Evolutionary conservation across 2,888 invertebrate species (phyloP).

Genomic region (Eudemis profundana): DNA sequence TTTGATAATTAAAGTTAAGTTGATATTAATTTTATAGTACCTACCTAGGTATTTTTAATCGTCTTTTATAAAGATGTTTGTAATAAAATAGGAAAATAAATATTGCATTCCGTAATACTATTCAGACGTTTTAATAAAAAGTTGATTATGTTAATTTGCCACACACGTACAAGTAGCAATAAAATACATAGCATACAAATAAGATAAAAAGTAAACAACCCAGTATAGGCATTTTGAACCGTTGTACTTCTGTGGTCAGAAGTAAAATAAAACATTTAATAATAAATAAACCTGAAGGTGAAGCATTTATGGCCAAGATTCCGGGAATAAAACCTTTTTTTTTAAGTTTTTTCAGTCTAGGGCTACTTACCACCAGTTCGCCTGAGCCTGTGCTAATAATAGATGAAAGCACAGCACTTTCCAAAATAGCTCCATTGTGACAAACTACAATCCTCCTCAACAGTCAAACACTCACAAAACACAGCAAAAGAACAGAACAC

Average conservation of each 20-base stretch:
- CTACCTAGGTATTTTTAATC: too few species aligned
- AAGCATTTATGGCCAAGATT: conserved; percentile 31
- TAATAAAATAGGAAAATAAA: too few species aligned
- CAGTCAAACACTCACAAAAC: conserved; percentile 56
- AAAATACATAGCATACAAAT: background rate
- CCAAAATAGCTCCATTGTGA: conserved; percentile 77
- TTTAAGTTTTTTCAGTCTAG: conserved; percentile 28
- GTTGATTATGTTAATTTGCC: conserved; percentile 9
- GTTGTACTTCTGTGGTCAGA: conserved; percentile 14
- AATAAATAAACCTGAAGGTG: conserved; percentile 19
- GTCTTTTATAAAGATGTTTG: too few species aligned
- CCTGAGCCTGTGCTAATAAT: conserved; percentile 69
- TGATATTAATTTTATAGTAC: too few species aligned
- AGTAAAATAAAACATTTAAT: conserved; percentile 32
- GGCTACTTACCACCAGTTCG: conserved; percentile 79
- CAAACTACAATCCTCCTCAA: conserved; percentile 48
- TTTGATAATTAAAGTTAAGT: too few species aligned
- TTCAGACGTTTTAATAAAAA: too few species aligned
- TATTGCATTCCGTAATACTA: too few species aligned
- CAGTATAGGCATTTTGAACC: conserved; percentile 26
- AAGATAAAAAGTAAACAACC: conserved; percentile 7
- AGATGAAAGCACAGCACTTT: conserved; percentile 71
- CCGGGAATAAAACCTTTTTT: conserved; percentile 21
- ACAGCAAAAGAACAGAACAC: conserved; percentile 51
- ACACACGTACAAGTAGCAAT: conserved; percentile 10